A percentile compares a stretch with the other conserved stretches of the same genome.
Evolutionary conservation across 1,140 invertebrate species (phyloP).

Genomic region (Drosophila trapezifrons): DNA sequence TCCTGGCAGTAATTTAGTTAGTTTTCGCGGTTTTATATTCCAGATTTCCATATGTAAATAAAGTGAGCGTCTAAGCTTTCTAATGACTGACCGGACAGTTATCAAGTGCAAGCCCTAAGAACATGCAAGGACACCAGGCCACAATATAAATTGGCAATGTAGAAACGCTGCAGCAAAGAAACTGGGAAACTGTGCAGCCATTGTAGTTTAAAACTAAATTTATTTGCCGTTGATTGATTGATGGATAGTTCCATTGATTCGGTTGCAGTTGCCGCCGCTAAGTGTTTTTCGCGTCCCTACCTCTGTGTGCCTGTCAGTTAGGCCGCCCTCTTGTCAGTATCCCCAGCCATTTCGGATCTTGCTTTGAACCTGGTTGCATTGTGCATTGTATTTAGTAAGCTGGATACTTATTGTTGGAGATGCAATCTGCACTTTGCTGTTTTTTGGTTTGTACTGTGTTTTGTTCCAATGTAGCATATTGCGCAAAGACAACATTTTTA

Average conservation of each 20-base stretch:
- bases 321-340: slow-evolving; percentile 9
- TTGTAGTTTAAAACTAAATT: slow-evolving; percentile 63
- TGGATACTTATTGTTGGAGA: slow-evolving; percentile 72
- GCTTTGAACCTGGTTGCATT: slow-evolving; percentile 18
- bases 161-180: neutral
- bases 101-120: slow-evolving; percentile 18
- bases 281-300: slow-evolving; percentile 15
- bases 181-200: slow-evolving; percentile 5
- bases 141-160: neutral
- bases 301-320: slow-evolving; percentile 23
- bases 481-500: slow-evolving; percentile 61
- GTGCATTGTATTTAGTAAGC: slow-evolving; percentile 72
- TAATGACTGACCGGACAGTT: neutral
- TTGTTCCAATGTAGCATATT: slow-evolving; percentile 50
- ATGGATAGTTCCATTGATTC: slow-evolving; percentile 81
- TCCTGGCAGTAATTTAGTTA: neutral
- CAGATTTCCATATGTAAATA: neutral
- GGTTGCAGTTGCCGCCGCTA: slow-evolving; percentile 34
- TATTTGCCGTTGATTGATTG: slow-evolving; percentile 77
- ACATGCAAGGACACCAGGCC: neutral
- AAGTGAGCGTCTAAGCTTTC: neutral
- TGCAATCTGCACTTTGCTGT: slow-evolving; percentile 67
- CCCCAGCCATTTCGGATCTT: slow-evolving; percentile 31
- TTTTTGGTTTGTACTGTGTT: slow-evolving; percentile 29
- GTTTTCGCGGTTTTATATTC: neutral